phyloP scores from a whole-genome alignment of 1,140 invertebrate species.

The Conus betulinus region DNA sequence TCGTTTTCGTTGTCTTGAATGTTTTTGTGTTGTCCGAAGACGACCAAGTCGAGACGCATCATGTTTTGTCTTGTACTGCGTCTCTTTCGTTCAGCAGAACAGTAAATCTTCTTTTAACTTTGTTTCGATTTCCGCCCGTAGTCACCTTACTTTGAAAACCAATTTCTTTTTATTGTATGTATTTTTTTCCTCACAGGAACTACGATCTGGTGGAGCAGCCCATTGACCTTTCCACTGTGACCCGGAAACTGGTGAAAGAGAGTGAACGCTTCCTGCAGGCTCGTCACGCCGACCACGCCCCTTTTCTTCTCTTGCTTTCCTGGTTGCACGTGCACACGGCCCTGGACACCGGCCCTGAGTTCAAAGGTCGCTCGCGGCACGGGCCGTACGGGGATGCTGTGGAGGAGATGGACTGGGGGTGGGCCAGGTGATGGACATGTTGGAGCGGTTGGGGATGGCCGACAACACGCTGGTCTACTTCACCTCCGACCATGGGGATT shows the following conservation, averaged over 20 bases:
- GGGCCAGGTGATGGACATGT: slow-evolving; percentile 71
- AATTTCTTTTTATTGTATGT: not conserved
- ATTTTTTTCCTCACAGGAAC: slow-evolving; percentile 43
- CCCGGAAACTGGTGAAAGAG: slow-evolving; percentile 60
- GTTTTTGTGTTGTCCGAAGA: no score
- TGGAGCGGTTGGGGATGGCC: slow-evolving; percentile 62
- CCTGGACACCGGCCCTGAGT: slow-evolving; percentile 51
- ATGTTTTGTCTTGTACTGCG: no score
- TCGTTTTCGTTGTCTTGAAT: no score
- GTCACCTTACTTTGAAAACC: not conserved
- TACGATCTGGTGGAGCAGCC: slow-evolving; percentile 70
- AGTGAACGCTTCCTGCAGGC: slow-evolving; percentile 60
- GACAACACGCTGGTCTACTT: slow-evolving; percentile 77
- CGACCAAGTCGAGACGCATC: no score
- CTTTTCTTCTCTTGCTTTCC: slow-evolving; percentile 66
- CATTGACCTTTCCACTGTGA: slow-evolving; percentile 59
- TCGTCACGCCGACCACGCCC: slow-evolving; percentile 40
- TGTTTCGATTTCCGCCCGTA: no score
- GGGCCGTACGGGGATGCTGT: slow-evolving; percentile 76
- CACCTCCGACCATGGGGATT: slow-evolving; percentile 78
- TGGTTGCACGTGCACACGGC: slow-evolving; percentile 67
- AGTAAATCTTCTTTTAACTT: no score
- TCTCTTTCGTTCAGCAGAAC: no score
- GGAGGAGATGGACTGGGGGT: slow-evolving; percentile 76
- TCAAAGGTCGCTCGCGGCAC: slow-evolving; percentile 55